Evolutionary conservation across 2,888 invertebrate species (phyloP).

Genomic region (Synergus itoensis): DNA sequence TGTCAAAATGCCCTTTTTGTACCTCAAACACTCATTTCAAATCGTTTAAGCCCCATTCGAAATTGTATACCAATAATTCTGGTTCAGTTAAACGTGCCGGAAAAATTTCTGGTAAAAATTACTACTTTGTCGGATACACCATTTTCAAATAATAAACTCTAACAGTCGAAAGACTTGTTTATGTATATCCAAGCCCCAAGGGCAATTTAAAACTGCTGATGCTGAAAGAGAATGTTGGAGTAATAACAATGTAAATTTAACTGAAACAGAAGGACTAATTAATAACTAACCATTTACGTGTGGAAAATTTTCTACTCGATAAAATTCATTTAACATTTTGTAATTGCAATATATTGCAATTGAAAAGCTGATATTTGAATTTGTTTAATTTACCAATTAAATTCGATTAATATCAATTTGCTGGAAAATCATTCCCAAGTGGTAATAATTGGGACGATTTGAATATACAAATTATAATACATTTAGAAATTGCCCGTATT

Average conservation of each 20-base stretch:
- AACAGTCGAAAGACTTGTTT: not conserved
- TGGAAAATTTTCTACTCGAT: no score
- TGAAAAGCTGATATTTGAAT: no score
- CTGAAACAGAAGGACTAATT: not conserved
- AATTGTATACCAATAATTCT: not conserved
- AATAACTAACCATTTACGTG: no score
- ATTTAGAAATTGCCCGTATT: no score
- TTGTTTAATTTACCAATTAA: no score
- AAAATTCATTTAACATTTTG: no score
- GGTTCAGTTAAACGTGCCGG: not conserved
- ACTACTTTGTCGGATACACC: not conserved
- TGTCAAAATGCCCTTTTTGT: slow-evolving; percentile 54
- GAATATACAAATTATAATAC: no score
- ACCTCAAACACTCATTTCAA: not conserved
- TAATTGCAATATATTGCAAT: no score
- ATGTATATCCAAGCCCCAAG: not conserved
- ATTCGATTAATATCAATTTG: no score
- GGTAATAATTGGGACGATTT: no score
- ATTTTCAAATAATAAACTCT: not conserved
- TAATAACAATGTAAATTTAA: no score
- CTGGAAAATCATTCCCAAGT: no score
- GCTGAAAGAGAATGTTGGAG: not conserved
- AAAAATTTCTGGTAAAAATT: not conserved
- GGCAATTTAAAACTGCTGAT: not conserved
- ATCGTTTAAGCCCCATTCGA: not conserved